These are phyloP conservation scores for Mellilla xanthometata DNA, from an alignment of 2,888 invertebrate genomes.

Conservation along the genomic window DNA sequence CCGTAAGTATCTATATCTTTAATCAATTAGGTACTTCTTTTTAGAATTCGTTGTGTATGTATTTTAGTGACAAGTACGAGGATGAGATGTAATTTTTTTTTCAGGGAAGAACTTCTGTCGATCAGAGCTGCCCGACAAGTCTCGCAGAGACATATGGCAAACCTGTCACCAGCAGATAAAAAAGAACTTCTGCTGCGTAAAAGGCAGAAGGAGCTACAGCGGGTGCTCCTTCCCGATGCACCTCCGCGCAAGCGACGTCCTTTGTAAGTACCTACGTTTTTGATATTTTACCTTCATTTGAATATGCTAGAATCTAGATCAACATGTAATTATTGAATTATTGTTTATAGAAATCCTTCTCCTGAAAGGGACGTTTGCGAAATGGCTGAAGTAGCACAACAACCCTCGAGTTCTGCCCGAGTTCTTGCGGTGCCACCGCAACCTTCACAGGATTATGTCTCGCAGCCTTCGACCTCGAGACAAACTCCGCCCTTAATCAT, in stretches of 20 bases:
- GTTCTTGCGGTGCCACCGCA: neutral
- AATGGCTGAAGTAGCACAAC: neutral
- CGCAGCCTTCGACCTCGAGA: neutral
- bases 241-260: conserved; percentile 12
- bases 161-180: neutral
- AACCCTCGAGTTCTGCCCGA: neutral
- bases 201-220: conserved; percentile 3
- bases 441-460: neutral
- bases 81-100: neutral
- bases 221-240: conserved; percentile 10
- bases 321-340: neutral
- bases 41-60: neutral
- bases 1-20: conserved; percentile 22
- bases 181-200: neutral
- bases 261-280: conserved; percentile 3
- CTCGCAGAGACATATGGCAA: neutral
- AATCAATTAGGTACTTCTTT: conserved; percentile 3
- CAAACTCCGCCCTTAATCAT: neutral
- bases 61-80: neutral
- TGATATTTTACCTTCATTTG: neutral
- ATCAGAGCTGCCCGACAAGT: neutral
- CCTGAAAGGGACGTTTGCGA: neutral
- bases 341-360: conserved; percentile 3
- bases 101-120: neutral
- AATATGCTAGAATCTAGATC: neutral